Evolutionary conservation across 2,888 invertebrate genomes (phyloP), one percentile per base, ranked within the genome.

Genomic region (Drosophila greeni): DNA sequence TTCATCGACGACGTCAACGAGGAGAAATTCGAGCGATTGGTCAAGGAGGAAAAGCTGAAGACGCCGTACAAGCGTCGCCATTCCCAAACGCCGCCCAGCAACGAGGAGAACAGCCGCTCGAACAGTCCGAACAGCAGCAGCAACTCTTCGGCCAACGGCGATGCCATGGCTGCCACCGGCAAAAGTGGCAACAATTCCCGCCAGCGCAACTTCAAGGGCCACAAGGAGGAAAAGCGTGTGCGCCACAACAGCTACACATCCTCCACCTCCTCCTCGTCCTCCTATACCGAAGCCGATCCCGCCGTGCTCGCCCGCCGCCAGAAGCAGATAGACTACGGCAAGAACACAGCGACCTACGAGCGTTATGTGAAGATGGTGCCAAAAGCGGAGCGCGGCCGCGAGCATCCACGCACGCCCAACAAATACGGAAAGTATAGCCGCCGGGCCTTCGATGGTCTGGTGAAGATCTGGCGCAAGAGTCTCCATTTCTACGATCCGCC

Each of bases 301-400:
- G 89, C 85, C 5, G 88, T 94, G 24, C 89, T 98, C 62, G 90
- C 91, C 39, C 91, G 97, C 69, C 91, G 97, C 42, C 96, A 97
- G 86, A 97, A 97, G 88, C 97, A 97, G 89, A 95, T 98, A 82
- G 96, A 97, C 88, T 98, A 95, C 90, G 98, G 98, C 12, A 97
- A 97, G 89, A 97, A 96, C 85, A 97, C 97, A 29, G 89, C 93
- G 72, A 95, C 95, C 39, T 97, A 97, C 87, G 92, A 94, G 75
- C 92, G 93, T 88, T 97, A 96, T 77, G 84, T 90, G 11, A 90
- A 91, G 75, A 78, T 90, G 77, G 91, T 97, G 42, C 94, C 95
- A 39, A 91, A 91, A 95, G 86, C 90, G 0, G 86, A 92, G 73
- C 91, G 97, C 29, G 90, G 90, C 34, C 91, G 90, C 59, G 92